Evolutionary conservation across 1,140 invertebrate genomes (phyloP), one percentile per base, ranked within the genome.

Genomic region (Conopomorpha cramerella): DNA sequence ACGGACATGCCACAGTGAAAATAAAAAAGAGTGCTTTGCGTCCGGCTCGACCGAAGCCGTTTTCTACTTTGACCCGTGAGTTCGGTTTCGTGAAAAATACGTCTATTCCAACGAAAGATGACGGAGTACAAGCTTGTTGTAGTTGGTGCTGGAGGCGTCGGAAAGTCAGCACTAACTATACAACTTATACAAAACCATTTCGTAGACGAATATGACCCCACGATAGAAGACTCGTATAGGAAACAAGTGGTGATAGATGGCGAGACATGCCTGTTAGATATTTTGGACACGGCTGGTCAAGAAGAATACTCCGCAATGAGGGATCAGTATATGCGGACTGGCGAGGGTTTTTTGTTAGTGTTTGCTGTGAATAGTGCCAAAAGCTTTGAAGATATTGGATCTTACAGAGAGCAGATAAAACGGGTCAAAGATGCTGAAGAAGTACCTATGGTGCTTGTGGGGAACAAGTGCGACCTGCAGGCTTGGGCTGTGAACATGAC

Each of bases 161-260:
- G 97, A 48, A 99, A 99, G 84, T 99, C 96, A 73, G 97, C 97
- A 48, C 85, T 99, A 49, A 99, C 97, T 45, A 99, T 99, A 78
- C 97, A 99, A 78, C 83, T 99, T 36, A 99, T 99, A 65, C 97
- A 99, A 78, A 99, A 98, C 82, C 96, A 99, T 79, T 99, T 99
- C 85, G 96, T 99, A 42, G 96, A 99, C 77, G 96, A 99, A 81
- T 99, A 99, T 82, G 97, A 99, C 80, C 96, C 96, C 30, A 99
- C 97, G 34, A 98, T 99, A 71, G 95, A 98, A 84, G 95, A 98
- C 80, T 98, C 94, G 14, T 98, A 98, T 82, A 54, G 74, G 39
- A 93, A 94, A 68, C 87, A 98, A 86, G 95, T 97, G 50, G 93
- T 98, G 38, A 98, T 98, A 59, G 97, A 99, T 81, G 96, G 95